Evolutionary conservation across 1,140 invertebrate genomes (phyloP), one percentile per base, ranked within the genome.

Genomic region (Sminthurides bifidus): DNA sequence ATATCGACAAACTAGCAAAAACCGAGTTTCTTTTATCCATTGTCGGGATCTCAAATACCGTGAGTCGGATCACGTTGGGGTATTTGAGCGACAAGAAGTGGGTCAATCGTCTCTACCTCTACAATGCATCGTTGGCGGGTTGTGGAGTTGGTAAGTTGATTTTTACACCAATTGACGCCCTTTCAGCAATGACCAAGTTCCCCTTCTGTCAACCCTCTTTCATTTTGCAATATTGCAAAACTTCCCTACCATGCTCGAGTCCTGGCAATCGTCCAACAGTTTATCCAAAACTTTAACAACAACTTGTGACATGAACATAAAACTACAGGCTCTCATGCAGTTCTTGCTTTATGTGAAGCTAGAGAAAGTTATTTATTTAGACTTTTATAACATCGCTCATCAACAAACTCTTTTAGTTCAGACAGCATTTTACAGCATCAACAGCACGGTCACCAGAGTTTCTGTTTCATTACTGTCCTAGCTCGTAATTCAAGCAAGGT

Each of bases 31-130:
- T 92, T 50, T 72, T 92, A 37, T 75, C 84, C 24, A 75, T 85
- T 37, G 85, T 92, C 59, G 87, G 90, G n/a, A 79, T 84, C 37
- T 46, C 58, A 2, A 63, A 63, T 38, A 63, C 61, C 2, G 26
- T 56, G 26, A 58, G 66, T 66, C 76, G 91, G 69, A 82, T 92
- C 53, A 70, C 88, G 41, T 73, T 92, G 15, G 87, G 90, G 52
- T 90, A 86, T 66, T 70, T 92, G 23, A 82, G 87, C 26, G 87
- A 94, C 71, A 87, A 88, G 72, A 77, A 83, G 0, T 88, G 84
- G 81, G 79, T 91, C 15, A 92, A 94, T 72, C 76, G 87, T 43
- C 74, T 96, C 27, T 75, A 80, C 58, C 76, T 94, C n/a, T 96
- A 96, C 72, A 94, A 91, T 70, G 66, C 79, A 26, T 85, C 85